Conservation (phyloP, 2,888 invertebrate genomes). For the Nemurella pictetii region DNA sequence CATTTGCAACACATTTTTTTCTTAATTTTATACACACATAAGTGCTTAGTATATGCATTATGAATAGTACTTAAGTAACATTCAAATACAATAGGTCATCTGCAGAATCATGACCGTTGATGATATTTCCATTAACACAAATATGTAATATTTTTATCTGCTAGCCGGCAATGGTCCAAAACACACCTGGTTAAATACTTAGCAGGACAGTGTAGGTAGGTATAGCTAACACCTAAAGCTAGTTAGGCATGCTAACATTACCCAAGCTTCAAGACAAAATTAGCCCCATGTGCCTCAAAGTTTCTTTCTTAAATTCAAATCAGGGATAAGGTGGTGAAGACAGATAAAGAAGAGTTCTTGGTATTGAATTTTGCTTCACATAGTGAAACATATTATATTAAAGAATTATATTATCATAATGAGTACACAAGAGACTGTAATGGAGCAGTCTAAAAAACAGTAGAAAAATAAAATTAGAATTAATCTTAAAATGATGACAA, state of each 20-base stretch:
- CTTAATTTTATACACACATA: no score
- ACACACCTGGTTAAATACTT: neutral
- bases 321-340: conserved; percentile 14
- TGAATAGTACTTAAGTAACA: no score
- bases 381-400: conserved; percentile 3
- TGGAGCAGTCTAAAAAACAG: neutral
- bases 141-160: neutral
- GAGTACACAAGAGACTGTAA: neutral
- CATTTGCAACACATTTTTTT: no score
- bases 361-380: neutral
- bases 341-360: conserved; percentile 13
- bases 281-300: neutral
- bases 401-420: neutral
- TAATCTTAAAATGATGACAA: neutral
- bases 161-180: neutral
- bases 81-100: no score
- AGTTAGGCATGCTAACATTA: neutral
- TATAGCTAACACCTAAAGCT: neutral
- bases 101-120: neutral
- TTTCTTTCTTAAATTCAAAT: neutral
- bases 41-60: no score
- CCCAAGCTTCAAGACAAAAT: neutral
- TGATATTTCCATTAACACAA: neutral
- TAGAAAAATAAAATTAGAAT: neutral
- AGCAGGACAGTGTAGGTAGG: no score